Evolutionary conservation across 2,113 vertebrate species (phyloP).

Genomic region (Triplophysa dalaica): DNA sequence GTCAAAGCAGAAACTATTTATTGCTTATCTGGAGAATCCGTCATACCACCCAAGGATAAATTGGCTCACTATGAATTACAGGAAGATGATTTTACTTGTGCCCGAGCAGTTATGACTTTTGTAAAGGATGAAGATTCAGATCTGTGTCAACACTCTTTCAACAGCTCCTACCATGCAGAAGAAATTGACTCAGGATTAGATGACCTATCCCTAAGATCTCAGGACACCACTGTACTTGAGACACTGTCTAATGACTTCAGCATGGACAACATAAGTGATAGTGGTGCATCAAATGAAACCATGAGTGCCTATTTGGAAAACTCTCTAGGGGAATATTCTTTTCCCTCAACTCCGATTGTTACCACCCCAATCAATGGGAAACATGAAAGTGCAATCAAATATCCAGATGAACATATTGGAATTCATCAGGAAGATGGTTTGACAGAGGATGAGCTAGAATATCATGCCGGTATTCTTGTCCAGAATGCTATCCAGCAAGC

Average conservation of each 20-base stretch:
- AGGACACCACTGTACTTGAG: slow-evolving; percentile 87
- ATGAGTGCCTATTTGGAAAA: slow-evolving; percentile 81
- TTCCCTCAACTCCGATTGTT: slow-evolving; percentile 82
- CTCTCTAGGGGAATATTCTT: slow-evolving; percentile 78
- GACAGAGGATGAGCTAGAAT: slow-evolving; percentile 84
- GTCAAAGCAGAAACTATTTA: slow-evolving; percentile 71
- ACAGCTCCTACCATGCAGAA: slow-evolving; percentile 76
- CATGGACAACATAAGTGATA: slow-evolving; percentile 93
- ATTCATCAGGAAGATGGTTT: slow-evolving; percentile 66
- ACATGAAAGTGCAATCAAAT: slow-evolving; percentile 71
- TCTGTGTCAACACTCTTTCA: slow-evolving; percentile 74
- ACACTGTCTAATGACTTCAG: slow-evolving; percentile 88
- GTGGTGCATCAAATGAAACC: slow-evolving; percentile 86
- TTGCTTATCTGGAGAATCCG: slow-evolving; percentile 59
- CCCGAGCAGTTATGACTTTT: slow-evolving; percentile 84
- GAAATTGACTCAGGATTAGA: slow-evolving; percentile 94
- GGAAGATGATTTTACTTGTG: slow-evolving; percentile 88
- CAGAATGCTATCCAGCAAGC: slow-evolving; percentile 91
- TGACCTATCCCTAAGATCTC: slow-evolving; percentile 88
- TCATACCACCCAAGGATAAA: slow-evolving; percentile 12
- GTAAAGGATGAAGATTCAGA: slow-evolving; percentile 86
- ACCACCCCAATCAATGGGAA: slow-evolving; percentile 79
- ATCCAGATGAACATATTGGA: slow-evolving; percentile 73
- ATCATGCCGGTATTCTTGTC: slow-evolving; percentile 88
- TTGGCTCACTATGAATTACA: slow-evolving; percentile 63